Evolutionary conservation across 2,888 invertebrate species (phyloP), one percentile per base, ranked within the genome.

Genomic region (Protula sp.): DNA sequence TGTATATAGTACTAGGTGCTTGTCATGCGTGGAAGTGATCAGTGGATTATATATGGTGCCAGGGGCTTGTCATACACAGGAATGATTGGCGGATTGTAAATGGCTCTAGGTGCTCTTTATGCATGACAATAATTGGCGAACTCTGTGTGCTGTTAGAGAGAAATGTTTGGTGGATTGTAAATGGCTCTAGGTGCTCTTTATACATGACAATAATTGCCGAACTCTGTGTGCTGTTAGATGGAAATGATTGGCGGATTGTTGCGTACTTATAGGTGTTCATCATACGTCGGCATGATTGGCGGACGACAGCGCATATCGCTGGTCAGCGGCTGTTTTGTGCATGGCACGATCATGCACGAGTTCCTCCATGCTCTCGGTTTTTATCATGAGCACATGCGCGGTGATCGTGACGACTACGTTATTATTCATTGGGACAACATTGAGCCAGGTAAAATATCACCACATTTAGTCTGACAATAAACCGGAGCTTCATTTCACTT

Each of bases 331-430:
- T 84, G 84, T 67, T 77, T 82, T 70, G 9, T 3, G 2, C 71
- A 81, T 26, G 83, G 89, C 22, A 87, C 87, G 9, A 84, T 89
- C 2, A 85, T 88, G 4, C 90, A 92, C 74, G 91, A 92, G 78
- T 83, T 91, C 75, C 83, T 91, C 71, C 91, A 91, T 73, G 87
- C 89, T 0, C 78, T 90, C 1, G 91, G 91, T 0, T 91, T 91
- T 78, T 89, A 88, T 76, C 91, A 92, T 74, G 91, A 91, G 82
- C 91, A 91, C 75, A 89, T 88, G 72, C 85, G 90, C 27, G 86
- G 87, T 22, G 87, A 91, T 78, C 85, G 92, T 65, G 90, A 91
- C 73, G 85, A 88, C 1, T 90, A 84, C 75, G 87, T 92, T 1
- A 83, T 84, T 67, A 88, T 91, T 67, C 78, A 86, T 55, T 89